Conservation (phyloP, 2,113 vertebrate genomes). For the Syrmaticus mikado region DNA sequence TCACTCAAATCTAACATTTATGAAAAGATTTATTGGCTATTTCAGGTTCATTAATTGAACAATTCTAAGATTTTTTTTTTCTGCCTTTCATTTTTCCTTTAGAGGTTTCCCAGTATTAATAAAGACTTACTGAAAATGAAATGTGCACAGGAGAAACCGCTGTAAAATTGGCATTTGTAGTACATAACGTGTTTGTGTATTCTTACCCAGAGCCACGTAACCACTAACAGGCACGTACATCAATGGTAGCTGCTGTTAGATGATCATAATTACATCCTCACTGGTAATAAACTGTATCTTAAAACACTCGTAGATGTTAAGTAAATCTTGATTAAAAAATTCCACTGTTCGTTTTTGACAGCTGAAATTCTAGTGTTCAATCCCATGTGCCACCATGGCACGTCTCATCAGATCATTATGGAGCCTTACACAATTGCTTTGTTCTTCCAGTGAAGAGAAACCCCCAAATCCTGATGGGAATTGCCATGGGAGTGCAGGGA, state of each 20-base stretch:
- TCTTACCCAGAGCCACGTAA: neutral
- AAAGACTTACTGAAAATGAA: neutral
- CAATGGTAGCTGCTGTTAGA: neutral
- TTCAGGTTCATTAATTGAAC: neutral
- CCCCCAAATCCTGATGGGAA: neutral
- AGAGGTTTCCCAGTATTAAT: neutral
- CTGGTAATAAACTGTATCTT: neutral
- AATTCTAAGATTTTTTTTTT: no score
- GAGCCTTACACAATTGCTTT: accelerated
- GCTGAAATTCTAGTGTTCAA: neutral
- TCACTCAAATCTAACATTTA: neutral
- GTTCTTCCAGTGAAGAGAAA: neutral
- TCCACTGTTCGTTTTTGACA: neutral
- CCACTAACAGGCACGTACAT: accelerated
- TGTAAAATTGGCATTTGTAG: neutral
- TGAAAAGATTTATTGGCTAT: neutral
- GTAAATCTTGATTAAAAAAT: neutral
- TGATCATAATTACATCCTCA: neutral
- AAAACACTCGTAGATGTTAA: neutral
- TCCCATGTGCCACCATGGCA: neutral
- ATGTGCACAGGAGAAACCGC: neutral
- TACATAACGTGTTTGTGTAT: neutral
- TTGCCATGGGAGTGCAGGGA: neutral
- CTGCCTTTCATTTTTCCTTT: neutral
- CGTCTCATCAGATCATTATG: accelerated